Base-by-base conservation (phyloP, 2,888 invertebrate genomes). In the Carpatolechia fugitivella region DNA sequence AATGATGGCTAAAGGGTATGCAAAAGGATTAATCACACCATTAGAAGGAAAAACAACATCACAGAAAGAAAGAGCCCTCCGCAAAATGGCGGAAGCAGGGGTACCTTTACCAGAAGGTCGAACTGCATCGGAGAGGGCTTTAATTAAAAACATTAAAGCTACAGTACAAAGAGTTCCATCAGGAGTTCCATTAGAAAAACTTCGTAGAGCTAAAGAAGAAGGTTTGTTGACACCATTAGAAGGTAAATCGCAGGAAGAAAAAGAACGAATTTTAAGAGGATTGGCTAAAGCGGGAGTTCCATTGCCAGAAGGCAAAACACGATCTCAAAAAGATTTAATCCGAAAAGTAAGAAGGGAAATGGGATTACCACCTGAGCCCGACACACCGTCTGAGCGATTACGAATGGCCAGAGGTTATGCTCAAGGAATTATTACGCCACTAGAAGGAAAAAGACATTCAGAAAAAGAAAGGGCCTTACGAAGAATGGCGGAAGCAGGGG, bases 51-150 rank as follows among this genome's bases (percentile, higher is more conserved):
- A 66, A 50, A 53, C 64, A 5, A 55, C n/a, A 1, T 20, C 70
- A 66, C 29, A 55, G 13, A 75, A 70, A 52, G 68, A 70, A 55
- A 67, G 67, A 7, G 59, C 71, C 20, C 30, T 74, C 29, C 55
- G 41, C 35, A 58, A 47, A 3, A 60, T 63, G 48, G 65, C 64
- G 3, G 61, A 65, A 4, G 50, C 59, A 33, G 73, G 69, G 0
- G 24, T 74, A 11, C 59, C 68, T 0, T 52, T 76, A 18, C 69
- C 76, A n/a, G 52, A 68, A 59, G 72, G 70, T 0, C 55, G 71
- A 20, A 70, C 70, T 3, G 7, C 63, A 20, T 69, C 72, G 4
- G 68, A 68, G 59, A 65, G 64, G 49, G 56, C 59, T 7, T 31
- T 47, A 13, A 47, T 47, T 8, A 31, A 13, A 13, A 29, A 31